Base-by-base conservation (phyloP, 2,797 vertebrate species). In the Tokudaia tokunoshimensis region DNA sequence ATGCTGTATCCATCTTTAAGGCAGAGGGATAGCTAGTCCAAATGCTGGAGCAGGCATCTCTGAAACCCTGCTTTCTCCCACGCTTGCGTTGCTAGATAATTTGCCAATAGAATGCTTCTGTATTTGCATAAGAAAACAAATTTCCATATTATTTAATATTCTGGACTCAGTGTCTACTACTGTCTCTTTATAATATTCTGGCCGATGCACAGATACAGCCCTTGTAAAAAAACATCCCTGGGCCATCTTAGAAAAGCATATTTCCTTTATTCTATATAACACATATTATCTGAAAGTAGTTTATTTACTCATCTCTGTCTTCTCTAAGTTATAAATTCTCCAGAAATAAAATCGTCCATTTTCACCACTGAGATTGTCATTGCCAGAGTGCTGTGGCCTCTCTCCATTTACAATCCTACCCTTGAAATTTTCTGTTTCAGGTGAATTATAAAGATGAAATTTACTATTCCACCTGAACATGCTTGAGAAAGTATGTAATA, bases 401-500 rank as follows among this genome's bases (percentile, higher is more conserved):
- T 34, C 12, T 92, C 20, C 22, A 93, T 5, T 92, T 92, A 89
- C 81, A 94, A 88, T 65, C 29, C 72, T 78, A 65, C 89, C 41
- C 19, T 88, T 92, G 87, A 93, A 87, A 55, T 22, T 11, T 19
- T 92, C 24, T 76, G 9, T 57, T 74, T 92, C 55, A 67, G 44
- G 79, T 83, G 10, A 14, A 88, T 57, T 90, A 75, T 65, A 67
- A 90, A 95, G 59, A 84, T 78, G 15, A 79, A 81, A 92, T 50
- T 50, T 59, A 14, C 78, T 74, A 85, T 29, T 65, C 92, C 1
- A 55, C 19, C 3, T 79, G 37, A 91, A 52, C 6, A 2, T 61
- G 26, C 44, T 83, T 94, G 55, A 65, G 89, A 89, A 96, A 93
- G 29, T 89, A 1, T 10, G 17, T 67, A 34, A 55, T 19, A 82